phyloP scores from a whole-genome alignment of 2,888 invertebrate genomes.

The Leptinotarsa rubiginosa region DNA sequence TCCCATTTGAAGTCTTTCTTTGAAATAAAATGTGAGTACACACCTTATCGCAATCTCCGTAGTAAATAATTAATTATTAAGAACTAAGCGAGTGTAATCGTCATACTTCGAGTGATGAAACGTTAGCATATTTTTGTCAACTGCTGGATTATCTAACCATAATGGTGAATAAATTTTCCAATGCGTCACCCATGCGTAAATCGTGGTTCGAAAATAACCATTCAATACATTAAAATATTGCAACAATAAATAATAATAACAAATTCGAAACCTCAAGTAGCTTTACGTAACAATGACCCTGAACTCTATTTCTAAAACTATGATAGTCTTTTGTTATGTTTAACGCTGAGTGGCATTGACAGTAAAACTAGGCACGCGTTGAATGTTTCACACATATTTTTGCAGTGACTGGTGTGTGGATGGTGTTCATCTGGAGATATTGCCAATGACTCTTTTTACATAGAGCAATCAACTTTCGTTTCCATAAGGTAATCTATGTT shows the following conservation, averaged over 20 bases:
- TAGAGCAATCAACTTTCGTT: too few relatives aligned
- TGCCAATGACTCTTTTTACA: neutral
- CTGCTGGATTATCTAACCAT: neutral
- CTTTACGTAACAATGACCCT: slow-evolving; percentile 8
- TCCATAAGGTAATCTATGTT: neutral
- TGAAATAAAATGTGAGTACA: too few relatives aligned
- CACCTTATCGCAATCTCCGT: too few relatives aligned
- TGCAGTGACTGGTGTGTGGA: neutral
- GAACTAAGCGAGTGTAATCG: too few relatives aligned
- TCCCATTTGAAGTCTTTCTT: too few relatives aligned
- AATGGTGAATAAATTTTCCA: neutral
- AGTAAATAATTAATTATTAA: too few relatives aligned
- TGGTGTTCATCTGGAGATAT: neutral
- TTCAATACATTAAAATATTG: neutral
- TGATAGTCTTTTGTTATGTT: neutral
- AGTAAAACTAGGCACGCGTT: neutral
- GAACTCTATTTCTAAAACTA: slow-evolving; percentile 9
- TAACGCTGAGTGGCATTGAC: neutral
- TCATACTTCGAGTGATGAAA: too few relatives aligned
- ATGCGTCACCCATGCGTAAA: slow-evolving; percentile 10
- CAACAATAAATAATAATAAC: slow-evolving; percentile 1
- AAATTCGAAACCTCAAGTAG: neutral
- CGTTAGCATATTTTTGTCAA: neutral
- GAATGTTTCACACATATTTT: neutral
- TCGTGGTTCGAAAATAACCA: neutral